Evolutionary conservation across 1,140 invertebrate species (phyloP).

Genomic region (Hesperophylax magnus): DNA sequence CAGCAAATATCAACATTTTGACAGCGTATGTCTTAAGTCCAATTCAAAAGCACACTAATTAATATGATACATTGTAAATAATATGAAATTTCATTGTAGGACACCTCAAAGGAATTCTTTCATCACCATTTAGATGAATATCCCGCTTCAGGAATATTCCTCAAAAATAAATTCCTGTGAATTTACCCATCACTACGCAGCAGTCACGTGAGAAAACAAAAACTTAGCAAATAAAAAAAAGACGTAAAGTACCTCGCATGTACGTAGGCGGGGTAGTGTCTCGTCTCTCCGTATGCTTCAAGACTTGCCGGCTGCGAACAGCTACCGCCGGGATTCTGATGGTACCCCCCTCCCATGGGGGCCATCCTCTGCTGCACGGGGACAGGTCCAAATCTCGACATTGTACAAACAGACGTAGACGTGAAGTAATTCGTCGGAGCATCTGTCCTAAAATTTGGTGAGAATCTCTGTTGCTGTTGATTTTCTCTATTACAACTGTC

Average conservation of each 20-base stretch:
- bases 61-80: no score
- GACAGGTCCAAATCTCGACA: slow-evolving; percentile 45
- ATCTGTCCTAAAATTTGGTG: slow-evolving; percentile 50
- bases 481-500: not conserved
- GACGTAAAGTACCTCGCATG: slow-evolving; percentile 61
- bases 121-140: no score
- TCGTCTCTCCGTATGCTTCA: slow-evolving; percentile 62
- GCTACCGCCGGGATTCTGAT: slow-evolving; percentile 59
- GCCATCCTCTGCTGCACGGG: slow-evolving; percentile 47
- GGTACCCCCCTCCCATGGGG: slow-evolving; percentile 61
- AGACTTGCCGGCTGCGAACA: slow-evolving; percentile 68
- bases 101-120: no score
- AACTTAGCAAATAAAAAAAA: not conserved
- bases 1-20: no score
- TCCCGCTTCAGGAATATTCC: no score
- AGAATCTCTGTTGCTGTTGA: slow-evolving; percentile 12
- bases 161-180: no score
- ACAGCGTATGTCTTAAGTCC: no score
- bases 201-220: not conserved
- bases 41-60: no score
- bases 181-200: no score
- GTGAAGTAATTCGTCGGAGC: slow-evolving; percentile 55
- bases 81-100: no score
- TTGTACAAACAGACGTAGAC: slow-evolving; percentile 51
- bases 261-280: slow-evolving; percentile 62